Base-by-base conservation (phyloP, 2,888 invertebrate species). In the Sphinx pinastri region DNA sequence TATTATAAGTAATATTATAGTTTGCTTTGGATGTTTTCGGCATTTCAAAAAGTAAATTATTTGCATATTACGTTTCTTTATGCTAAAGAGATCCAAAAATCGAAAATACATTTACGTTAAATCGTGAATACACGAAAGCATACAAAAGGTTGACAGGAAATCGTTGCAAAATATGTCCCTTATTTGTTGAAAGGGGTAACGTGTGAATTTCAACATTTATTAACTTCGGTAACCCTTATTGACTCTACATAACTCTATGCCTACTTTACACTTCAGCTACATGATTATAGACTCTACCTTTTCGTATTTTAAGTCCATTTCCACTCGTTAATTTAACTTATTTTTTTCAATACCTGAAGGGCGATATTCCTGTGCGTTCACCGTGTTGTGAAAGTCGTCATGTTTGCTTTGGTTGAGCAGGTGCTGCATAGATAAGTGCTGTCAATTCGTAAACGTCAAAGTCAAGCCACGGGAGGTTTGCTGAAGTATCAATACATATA, bases 371-470 rank as follows among this genome's bases (percentile, higher is more conserved):
- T 70, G 55, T 76, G 75, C 63, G 72, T 74, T 57, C 51, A 69
- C 69, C 47, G n/a, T 19, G 5, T 38, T n/a, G 19, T 63, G 52
- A 54, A 54, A 69, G 57, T 70, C 71, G 60, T 76, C 70, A 66
- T 58, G 73, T 74, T 76, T 73, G 70, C 68, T 71, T 69, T 68
- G 71, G 68, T 69, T 63, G 75, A 75, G 78, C 84, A 88, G 87
- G 88, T 88, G 88, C 81, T 81, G 80, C 70, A 74, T 59, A 79
- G 81, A 84, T 85, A 84, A 86, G 83, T 81, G 79, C 77, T 77
- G 85, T 82, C 87, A 85, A 89, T 88, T 89, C 88, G 84, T 88
- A 85, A 84, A 80, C 83, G 88, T 87, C 88, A 85, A 84, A 85
- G 80, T 81, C 70, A 58, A 57, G 70, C 67, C 66, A 55, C 16